phyloP scores from a whole-genome alignment of 2,113 vertebrate genomes.

The Alligator sinensis region DNA sequence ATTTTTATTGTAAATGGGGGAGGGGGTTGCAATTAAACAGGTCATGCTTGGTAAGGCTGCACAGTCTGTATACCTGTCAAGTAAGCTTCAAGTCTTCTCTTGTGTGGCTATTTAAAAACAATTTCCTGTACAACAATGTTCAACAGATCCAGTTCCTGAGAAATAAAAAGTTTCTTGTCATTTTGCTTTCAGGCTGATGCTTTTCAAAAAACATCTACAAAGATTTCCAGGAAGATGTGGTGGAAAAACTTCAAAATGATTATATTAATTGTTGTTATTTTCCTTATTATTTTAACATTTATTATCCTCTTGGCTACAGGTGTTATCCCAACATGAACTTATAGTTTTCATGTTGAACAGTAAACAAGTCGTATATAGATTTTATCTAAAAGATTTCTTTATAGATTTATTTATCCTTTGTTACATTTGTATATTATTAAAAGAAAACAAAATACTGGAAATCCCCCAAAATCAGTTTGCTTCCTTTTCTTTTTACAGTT shows the following conservation, averaged over 20 bases:
- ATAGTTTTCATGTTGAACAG: not conserved
- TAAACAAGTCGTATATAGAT: not conserved
- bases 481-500: not conserved
- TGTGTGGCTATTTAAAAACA: not conserved
- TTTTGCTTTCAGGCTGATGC: constrained; percentile 81
- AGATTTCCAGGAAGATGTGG: constrained; percentile 84
- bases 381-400: accelerated
- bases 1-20: no score
- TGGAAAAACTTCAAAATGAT: constrained; percentile 86
- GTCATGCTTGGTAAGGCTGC: no score
- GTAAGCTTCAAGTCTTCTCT: not conserved
- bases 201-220: constrained; percentile 79
- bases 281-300: constrained; percentile 78
- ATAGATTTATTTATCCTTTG: not conserved
- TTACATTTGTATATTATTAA: not conserved
- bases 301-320: constrained; percentile 84
- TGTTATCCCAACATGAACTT: constrained; percentile 70
- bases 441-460: not conserved
- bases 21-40: no score
- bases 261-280: constrained; percentile 77
- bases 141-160: not conserved
- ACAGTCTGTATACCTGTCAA: no score
- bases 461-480: not conserved
- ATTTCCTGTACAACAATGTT: not conserved
- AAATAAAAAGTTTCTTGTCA: not conserved